A percentile compares a stretch with the other conserved stretches of the same genome.
Conservation (phyloP, 2,888 invertebrate genomes). For the Polyploca ridens region DNA sequence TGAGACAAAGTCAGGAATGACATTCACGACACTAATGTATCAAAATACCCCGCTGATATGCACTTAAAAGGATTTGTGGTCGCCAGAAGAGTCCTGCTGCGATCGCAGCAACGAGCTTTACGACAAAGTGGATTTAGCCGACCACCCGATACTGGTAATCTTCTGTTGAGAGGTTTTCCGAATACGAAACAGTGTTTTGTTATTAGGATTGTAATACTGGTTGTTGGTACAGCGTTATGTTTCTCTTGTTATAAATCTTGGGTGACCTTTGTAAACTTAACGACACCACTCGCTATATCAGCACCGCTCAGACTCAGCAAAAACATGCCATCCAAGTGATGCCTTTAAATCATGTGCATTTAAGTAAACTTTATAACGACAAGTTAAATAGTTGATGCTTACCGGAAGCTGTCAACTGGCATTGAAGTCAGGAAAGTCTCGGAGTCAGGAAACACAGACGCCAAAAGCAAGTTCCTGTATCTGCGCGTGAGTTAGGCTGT, state of each 20-base stretch:
- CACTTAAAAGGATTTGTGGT: constrained; percentile 59
- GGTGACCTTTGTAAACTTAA: no score
- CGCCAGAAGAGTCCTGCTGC: constrained; percentile 36
- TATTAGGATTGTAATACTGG: constrained; percentile 14
- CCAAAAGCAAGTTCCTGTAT: no score
- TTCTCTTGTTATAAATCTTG: background rate
- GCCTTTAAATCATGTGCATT: no score
- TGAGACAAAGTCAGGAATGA: background rate
- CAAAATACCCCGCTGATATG: constrained; percentile 49
- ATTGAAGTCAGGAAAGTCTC: no score
- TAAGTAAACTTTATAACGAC: no score
- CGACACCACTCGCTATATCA: no score
- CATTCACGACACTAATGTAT: constrained; percentile 15
- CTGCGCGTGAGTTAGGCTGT: no score
- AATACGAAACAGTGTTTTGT: constrained; percentile 17
- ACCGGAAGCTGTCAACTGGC: no score
- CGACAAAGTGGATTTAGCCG: constrained; percentile 33
- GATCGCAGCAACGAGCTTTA: constrained; percentile 25
- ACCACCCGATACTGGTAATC: constrained; percentile 30
- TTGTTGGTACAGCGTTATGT: background rate
- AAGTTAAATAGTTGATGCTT: no score
- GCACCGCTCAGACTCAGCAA: no score
- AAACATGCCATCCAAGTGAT: no score
- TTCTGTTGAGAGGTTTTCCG: constrained; percentile 31
- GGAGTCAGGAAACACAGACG: no score